Conservation (phyloP, 2,888 invertebrate species). For the Eupithecia dodoneata region DNA sequence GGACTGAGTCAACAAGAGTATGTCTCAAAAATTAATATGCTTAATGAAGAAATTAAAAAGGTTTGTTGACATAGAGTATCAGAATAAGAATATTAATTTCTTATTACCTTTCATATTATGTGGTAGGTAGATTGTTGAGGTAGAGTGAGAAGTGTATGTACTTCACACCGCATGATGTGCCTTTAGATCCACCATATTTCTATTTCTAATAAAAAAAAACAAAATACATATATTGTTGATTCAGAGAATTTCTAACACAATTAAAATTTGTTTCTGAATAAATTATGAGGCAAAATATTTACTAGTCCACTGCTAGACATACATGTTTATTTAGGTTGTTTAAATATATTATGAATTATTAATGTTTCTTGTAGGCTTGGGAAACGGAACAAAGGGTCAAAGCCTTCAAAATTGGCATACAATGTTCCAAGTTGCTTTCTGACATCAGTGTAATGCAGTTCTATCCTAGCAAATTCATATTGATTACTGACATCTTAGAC, state of each 20-base stretch:
- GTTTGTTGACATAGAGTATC: constrained; percentile 37
- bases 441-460: constrained; percentile 96
- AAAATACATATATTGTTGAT: too few relatives aligned
- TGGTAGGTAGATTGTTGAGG: too few relatives aligned
- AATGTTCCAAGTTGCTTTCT: constrained; percentile 96
- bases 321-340: too few relatives aligned
- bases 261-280: too few relatives aligned
- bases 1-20: constrained; percentile 97
- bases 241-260: too few relatives aligned
- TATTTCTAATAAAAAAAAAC: too few relatives aligned
- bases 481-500: constrained; percentile 97
- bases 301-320: neutral
- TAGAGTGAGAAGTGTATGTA: too few relatives aligned
- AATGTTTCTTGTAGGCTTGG: constrained; percentile 88
- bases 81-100: too few relatives aligned
- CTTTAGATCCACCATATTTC: too few relatives aligned
- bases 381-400: constrained; percentile 96
- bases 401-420: constrained; percentile 97
- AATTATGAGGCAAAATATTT: too few relatives aligned
- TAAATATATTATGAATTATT: neutral
- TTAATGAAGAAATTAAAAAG: constrained; percentile 94
- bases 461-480: constrained; percentile 98
- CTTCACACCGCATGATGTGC: too few relatives aligned
- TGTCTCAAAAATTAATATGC: constrained; percentile 92
- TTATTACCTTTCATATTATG: too few relatives aligned